Evolutionary conservation across 2,797 vertebrate genomes (phyloP).

Genomic region (Cynopterus sphinx): DNA sequence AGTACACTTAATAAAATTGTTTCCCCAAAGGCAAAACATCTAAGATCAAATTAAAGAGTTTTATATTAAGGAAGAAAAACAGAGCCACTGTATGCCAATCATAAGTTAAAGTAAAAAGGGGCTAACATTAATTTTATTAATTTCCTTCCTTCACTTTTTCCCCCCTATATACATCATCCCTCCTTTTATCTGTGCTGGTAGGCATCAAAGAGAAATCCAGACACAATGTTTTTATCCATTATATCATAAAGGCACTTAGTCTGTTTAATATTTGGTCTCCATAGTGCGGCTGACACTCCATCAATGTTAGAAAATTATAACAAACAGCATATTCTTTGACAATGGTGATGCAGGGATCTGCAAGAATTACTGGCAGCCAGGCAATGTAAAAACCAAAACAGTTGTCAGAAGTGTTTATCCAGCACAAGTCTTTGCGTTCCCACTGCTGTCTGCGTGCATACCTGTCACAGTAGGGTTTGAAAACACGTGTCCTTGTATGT

Average conservation of each 20-base stretch:
- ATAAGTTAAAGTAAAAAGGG: conserved; percentile 27
- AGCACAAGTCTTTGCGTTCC: not conserved
- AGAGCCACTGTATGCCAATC: not conserved
- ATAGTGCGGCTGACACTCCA: not conserved
- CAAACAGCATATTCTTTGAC: conserved; percentile 28
- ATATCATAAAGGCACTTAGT: conserved; percentile 15
- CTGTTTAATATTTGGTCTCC: not conserved
- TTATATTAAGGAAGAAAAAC: not conserved
- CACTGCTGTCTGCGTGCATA: not conserved
- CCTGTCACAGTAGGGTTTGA: conserved; percentile 10
- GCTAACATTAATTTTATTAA: not conserved
- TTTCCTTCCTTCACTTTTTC: not conserved
- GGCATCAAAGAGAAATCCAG: conserved; percentile 14
- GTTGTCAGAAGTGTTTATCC: conserved; percentile 3
- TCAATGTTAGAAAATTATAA: conserved; percentile 32
- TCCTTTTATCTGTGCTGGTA: not conserved
- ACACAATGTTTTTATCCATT: conserved; percentile 51
- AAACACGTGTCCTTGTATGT: not conserved
- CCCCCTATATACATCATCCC: not conserved
- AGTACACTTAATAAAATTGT: conserved; percentile 26
- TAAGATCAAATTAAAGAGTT: not conserved
- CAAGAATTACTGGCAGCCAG: not conserved
- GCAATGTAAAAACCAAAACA: not conserved
- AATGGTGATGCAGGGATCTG: conserved; percentile 25
- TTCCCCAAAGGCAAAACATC: conserved; percentile 28